phyloP scores from a whole-genome alignment of 2,888 invertebrate genomes.

The Cyclophora punctaria region DNA sequence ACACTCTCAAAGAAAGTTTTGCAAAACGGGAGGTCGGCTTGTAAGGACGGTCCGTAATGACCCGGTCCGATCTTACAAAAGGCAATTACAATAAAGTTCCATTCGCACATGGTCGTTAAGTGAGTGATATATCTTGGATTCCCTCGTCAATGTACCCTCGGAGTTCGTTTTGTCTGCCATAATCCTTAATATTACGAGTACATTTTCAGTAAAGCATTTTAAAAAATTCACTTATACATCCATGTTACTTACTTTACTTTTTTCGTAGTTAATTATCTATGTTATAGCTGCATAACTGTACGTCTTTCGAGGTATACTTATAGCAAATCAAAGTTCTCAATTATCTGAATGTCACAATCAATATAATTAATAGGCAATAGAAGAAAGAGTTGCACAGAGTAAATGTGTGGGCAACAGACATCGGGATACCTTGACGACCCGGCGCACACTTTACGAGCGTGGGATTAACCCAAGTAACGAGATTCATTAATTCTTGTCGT shows the following conservation, averaged over 20 bases:
- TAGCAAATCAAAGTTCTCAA: too few relatives aligned
- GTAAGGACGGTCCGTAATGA: conserved; percentile 65
- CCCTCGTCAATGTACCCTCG: conserved; percentile 47
- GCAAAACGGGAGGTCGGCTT: conserved; percentile 56
- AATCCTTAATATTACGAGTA: too few relatives aligned
- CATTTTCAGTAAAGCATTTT: too few relatives aligned
- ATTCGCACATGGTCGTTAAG: conserved; percentile 74
- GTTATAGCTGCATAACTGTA: too few relatives aligned
- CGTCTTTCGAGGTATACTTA: too few relatives aligned
- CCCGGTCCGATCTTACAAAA: conserved; percentile 73
- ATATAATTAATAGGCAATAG: conserved; percentile 22
- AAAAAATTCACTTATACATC: too few relatives aligned
- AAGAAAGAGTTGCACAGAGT: conserved; percentile 21
- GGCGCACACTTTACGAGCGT: conserved; percentile 71
- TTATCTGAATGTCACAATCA: too few relatives aligned
- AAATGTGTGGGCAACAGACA: conserved; percentile 37
- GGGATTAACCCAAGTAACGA: conserved; percentile 77
- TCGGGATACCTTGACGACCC: conserved; percentile 62
- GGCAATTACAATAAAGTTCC: conserved; percentile 75
- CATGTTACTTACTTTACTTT: too few relatives aligned
- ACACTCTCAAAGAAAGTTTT: conserved; percentile 51
- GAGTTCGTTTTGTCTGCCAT: conserved; percentile 26
- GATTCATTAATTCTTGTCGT: conserved; percentile 77
- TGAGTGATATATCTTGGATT: conserved; percentile 68
- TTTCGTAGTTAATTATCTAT: too few relatives aligned